phyloP scores from a whole-genome alignment of 1,140 invertebrate genomes.

The Schlechtendalia chinensis region DNA sequence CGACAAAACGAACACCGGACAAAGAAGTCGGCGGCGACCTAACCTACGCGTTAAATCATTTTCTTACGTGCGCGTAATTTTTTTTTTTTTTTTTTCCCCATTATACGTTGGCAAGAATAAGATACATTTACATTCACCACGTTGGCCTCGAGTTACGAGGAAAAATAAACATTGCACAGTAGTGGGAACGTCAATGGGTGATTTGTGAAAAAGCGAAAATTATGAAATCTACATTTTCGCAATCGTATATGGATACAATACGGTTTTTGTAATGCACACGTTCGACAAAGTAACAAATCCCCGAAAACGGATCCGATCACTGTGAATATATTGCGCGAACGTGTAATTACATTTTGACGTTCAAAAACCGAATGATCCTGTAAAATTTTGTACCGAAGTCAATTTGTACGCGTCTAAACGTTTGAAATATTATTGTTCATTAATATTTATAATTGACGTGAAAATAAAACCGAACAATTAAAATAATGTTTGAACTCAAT shows the following conservation, averaged over 20 bases:
- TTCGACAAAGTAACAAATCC: not conserved
- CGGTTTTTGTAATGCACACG: not conserved
- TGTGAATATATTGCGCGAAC: too few relatives aligned
- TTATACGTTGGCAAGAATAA: not conserved
- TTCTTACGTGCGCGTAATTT: not conserved
- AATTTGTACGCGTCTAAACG: too few relatives aligned
- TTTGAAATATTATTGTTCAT: too few relatives aligned
- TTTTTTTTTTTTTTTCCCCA: not conserved
- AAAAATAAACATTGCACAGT: constrained; percentile 17
- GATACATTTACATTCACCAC: not conserved
- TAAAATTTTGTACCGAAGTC: too few relatives aligned
- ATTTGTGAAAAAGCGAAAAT: constrained; percentile 25
- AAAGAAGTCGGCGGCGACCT: too few relatives aligned
- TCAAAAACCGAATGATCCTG: too few relatives aligned
- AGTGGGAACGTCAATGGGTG: not conserved
- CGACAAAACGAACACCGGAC: not conserved
- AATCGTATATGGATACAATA: not conserved
- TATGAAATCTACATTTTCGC: not conserved
- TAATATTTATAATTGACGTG: not conserved
- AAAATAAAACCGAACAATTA: constrained; percentile 25
- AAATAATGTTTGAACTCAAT: constrained; percentile 20
- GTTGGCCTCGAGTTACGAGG: constrained; percentile 33
- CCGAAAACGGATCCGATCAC: not conserved
- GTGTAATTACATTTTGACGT: too few relatives aligned
- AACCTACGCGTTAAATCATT: not conserved